Percentiles rank a stretch among this genome's conserved stretches.
Evolutionary conservation across 1,140 invertebrate genomes (phyloP).

Genomic region (Microvelia longipes): DNA sequence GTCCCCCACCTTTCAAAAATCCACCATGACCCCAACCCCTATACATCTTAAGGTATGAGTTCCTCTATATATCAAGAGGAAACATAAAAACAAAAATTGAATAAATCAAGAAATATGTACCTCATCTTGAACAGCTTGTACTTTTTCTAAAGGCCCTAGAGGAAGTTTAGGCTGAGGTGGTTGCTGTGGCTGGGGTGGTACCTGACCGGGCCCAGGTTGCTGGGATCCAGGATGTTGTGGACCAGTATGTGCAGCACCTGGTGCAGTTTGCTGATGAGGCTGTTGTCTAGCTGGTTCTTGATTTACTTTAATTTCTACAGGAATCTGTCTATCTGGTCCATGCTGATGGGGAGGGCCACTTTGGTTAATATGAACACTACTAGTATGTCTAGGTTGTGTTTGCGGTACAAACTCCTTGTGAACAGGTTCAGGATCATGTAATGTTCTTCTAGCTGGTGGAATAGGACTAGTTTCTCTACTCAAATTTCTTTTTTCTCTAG

Average conservation of each 20-base stretch:
- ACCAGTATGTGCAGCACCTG: conserved; percentile 17
- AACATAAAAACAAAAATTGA: too few relatives aligned
- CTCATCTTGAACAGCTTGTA: conserved; percentile 62
- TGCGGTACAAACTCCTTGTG: not conserved
- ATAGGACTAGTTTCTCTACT: not conserved
- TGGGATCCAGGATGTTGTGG: conserved; percentile 25
- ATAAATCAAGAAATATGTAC: too few relatives aligned
- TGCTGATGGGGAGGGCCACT: not conserved
- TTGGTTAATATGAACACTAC: not conserved
- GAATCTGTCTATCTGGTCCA: conserved; percentile 2
- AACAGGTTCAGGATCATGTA: not conserved
- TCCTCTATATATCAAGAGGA: too few relatives aligned
- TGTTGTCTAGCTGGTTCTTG: not conserved
- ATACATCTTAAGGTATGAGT: too few relatives aligned
- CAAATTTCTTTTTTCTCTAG: not conserved
- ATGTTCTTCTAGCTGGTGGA: not conserved
- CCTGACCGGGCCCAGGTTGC: conserved; percentile 10
- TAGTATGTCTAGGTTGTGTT: conserved; percentile 1
- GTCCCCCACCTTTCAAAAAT: too few relatives aligned
- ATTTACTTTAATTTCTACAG: not conserved
- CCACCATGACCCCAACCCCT: too few relatives aligned
- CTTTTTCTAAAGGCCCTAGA: conserved; percentile 52
- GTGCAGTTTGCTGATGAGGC: not conserved
- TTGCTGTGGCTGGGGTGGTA: conserved; percentile 24
- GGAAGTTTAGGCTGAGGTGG: conserved; percentile 29